Base-by-base conservation (phyloP, 2,888 invertebrate genomes). In the Encarsia formosa region DNA sequence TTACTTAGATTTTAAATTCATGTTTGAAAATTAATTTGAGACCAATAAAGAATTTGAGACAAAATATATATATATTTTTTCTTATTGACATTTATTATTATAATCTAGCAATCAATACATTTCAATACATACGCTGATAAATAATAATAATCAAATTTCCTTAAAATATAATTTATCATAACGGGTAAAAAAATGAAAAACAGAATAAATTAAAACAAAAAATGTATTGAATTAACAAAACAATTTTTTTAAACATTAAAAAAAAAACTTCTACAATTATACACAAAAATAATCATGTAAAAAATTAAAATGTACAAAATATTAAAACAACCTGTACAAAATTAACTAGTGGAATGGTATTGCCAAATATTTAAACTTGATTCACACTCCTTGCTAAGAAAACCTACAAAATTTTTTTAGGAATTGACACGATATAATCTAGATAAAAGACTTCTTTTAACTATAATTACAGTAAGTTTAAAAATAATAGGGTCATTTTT, bases 1-100 rank as follows among this genome's bases (percentile, higher is more conserved):
- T n/a, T n/a, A n/a, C n/a, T n/a, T n/a, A n/a, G n/a, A n/a, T n/a
- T n/a, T n/a, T n/a, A n/a, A n/a, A n/a, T n/a, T n/a, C n/a, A n/a
- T n/a, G n/a, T n/a, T n/a, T n/a, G n/a, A n/a, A n/a, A n/a, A n/a
- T n/a, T n/a, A n/a, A n/a, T n/a, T n/a, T n/a, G n/a, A n/a, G n/a
- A n/a, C n/a, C n/a, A n/a, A n/a, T n/a, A n/a, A n/a, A n/a, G n/a
- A n/a, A n/a, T n/a, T n/a, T n/a, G n/a, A n/a, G n/a, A n/a, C n/a
- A n/a, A n/a, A n/a, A n/a, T 37, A 29, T 9, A 29, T 13, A 29
- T 29, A 29, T 19, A 18, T 16, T 19, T 41, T 46, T 6, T 39
- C 49, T 43, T 8, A 41, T 41, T 44, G 43, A 56, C 51, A 57
- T 57, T 57, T 57, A 57, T 51, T 53, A 41, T 46, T 52, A 47